Evolutionary conservation across 2,113 vertebrate species (phyloP).

Genomic region (Gnathonemus longibarbis): DNA sequence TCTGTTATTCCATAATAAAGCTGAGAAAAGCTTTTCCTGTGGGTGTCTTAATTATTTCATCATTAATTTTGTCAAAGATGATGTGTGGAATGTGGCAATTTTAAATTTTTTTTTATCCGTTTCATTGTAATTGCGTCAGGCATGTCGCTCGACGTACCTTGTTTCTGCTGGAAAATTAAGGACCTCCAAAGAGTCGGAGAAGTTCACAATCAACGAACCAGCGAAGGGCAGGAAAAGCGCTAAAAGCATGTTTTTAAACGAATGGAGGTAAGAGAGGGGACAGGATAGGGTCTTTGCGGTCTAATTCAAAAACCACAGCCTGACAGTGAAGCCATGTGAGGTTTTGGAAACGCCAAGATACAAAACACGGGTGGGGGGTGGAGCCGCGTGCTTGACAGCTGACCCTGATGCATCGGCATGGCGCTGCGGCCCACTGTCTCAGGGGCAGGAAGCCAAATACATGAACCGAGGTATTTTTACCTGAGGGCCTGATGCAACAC

Average conservation of each 20-base stretch:
- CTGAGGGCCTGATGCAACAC: not conserved
- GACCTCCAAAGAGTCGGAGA: not conserved
- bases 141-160: not conserved
- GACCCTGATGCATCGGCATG: not conserved
- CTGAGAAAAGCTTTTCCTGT: too few relatives aligned
- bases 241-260: slow-evolving; percentile 2
- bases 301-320: not conserved
- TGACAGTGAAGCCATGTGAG: not conserved
- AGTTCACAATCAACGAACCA: too few relatives aligned
- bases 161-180: not conserved
- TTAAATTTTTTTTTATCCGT: not conserved
- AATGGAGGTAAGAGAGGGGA: not conserved
- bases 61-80: not conserved
- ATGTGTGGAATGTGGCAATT: too few relatives aligned
- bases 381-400: not conserved
- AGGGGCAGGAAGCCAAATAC: not conserved
- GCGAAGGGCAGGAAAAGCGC: not conserved
- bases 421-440: not conserved
- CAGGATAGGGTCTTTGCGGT: not conserved
- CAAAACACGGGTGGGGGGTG: not conserved
- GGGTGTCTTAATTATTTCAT: not conserved
- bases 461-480: not conserved
- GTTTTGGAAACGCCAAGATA: not conserved
- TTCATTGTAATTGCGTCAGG: not conserved
- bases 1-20: not conserved